Evolutionary conservation across 2,113 vertebrate genomes (phyloP), one percentile per base, ranked within the genome.

Genomic region (Kryptolebias marmoratus): DNA sequence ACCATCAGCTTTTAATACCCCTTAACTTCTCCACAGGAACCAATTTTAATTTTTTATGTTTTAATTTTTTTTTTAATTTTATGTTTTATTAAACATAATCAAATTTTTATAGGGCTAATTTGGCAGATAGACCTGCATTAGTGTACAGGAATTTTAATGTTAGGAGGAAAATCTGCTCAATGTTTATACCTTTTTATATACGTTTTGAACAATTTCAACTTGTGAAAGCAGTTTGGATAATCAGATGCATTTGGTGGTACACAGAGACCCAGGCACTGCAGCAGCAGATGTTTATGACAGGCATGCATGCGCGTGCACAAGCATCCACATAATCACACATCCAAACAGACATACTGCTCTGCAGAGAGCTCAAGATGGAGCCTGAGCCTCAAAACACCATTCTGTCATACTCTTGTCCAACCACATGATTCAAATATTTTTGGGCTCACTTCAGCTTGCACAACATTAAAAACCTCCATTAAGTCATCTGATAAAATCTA

Each of bases 291-390:
- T 87, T 89, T 84, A 72, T 87, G 85, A 84, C 73, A 53, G 77
- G 61, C 72, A 66, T 81, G 69, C 65, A 31, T 61, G 81, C 55
- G 70, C 55, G 30, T 63, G 50, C 81, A 82, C 80, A 16, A 11
- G 50, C 65, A 64, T 32, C 63, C 71, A 81, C 71, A 79, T 36
- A 68, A 30, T 47, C 64, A 60, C 64, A 83, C 6, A 47, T 54
- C 31, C 45, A 81, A 36, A 73, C 64, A 86, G 31, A 79, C 67
- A 70, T 69, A 84, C 59, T 60, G 85, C 79, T 86, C 87, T 90
- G 89, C 91, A 90, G 85, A 86, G 72, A 71, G 79, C 84, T 90
- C 86, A 90, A 90, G 85, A 91, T 91, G 90, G 90, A 92, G 87
- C 76, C 87, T 45, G 62, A 88, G 71, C 80, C 68, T 81, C 73